phyloP scores from a whole-genome alignment of 2,113 vertebrate genomes.

The Meleagris gallopavo region DNA sequence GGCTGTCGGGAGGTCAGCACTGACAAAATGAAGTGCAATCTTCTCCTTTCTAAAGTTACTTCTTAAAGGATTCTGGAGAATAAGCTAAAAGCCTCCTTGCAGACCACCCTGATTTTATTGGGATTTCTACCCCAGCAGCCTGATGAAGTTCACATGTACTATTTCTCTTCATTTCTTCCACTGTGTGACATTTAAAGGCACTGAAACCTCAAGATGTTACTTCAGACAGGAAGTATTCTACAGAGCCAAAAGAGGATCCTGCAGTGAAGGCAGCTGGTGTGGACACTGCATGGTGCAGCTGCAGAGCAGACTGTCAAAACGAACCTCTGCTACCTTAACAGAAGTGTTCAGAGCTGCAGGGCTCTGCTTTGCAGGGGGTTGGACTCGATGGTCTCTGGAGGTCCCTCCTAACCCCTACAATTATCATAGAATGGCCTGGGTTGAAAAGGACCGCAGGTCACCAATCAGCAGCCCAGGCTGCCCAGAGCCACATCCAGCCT shows the following conservation, averaged over 20 bases:
- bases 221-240: constrained; percentile 25
- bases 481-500: no score
- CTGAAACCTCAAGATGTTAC: neutral
- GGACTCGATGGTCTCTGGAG: no score
- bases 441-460: no score
- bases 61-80: neutral
- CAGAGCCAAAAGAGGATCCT: constrained; percentile 38
- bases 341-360: neutral
- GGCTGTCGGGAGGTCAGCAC: neutral
- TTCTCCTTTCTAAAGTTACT: neutral
- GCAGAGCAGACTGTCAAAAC: neutral
- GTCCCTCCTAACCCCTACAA: no score
- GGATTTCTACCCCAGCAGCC: neutral
- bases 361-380: no score
- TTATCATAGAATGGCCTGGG: no score
- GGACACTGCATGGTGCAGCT: no score
- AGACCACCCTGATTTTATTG: neutral
- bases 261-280: no score
- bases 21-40: neutral
- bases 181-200: rapidly evolving
- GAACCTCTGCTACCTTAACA: neutral
- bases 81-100: neutral
- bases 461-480: no score
- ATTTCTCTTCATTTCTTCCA: neutral
- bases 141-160: neutral